Percentiles rank a stretch among this genome's conserved stretches.
Evolutionary conservation across 2,888 invertebrate genomes (phyloP).

Genomic region (Dolichopus griseipennis): DNA sequence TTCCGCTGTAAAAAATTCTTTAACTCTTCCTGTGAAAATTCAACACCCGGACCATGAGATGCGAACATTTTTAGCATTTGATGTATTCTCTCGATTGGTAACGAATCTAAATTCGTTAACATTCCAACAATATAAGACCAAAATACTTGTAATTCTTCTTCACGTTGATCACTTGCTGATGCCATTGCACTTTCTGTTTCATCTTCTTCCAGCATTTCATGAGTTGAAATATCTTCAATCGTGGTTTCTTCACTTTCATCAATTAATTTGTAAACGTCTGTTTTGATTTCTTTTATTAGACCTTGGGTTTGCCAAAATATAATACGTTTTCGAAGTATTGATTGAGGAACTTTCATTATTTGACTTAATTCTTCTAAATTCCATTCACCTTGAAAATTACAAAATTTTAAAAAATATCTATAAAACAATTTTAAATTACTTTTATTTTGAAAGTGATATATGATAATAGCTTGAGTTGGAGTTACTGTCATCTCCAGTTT

Average conservation of each 20-base stretch:
- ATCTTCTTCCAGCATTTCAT: slow-evolving; percentile 74
- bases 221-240: slow-evolving; percentile 48
- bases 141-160: slow-evolving; percentile 87
- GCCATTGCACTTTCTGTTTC: slow-evolving; percentile 92
- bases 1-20: slow-evolving; percentile 85
- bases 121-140: slow-evolving; percentile 97
- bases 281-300: slow-evolving; percentile 63
- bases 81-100: slow-evolving; percentile 86
- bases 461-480: slow-evolving; percentile 88
- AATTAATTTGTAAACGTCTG: slow-evolving; percentile 64
- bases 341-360: slow-evolving; percentile 78
- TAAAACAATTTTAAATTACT: slow-evolving; percentile 41
- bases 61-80: slow-evolving; percentile 97
- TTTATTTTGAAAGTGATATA: slow-evolving; percentile 86
- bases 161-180: slow-evolving; percentile 86
- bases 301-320: slow-evolving; percentile 94
- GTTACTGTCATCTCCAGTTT: slow-evolving; percentile 75
- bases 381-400: slow-evolving; percentile 58
- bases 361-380: slow-evolving; percentile 75
- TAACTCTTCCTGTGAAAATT: slow-evolving; percentile 80
- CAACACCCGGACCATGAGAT: slow-evolving; percentile 81
- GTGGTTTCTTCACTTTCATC: slow-evolving; percentile 55
- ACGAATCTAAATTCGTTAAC: slow-evolving; percentile 87
- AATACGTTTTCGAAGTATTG: slow-evolving; percentile 75
- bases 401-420: neutral